Percentiles rank a stretch among this genome's conserved stretches.
phyloP scores from a whole-genome alignment of 2,888 invertebrate genomes.

The Dynastes tityus region DNA sequence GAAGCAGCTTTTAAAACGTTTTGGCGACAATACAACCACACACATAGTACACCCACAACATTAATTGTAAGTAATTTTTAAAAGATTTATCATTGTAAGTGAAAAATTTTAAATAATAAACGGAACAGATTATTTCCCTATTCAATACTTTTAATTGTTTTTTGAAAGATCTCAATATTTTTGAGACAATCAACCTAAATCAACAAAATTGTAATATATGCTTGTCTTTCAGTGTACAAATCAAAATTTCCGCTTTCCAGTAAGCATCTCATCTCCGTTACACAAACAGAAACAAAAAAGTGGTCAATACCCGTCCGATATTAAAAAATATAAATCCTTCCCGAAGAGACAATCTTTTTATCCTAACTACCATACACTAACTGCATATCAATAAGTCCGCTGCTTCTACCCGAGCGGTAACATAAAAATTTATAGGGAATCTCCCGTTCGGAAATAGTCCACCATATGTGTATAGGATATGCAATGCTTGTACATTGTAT shows the following conservation, averaged over 20 bases:
- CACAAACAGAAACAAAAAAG: neutral
- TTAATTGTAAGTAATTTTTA: too few relatives aligned
- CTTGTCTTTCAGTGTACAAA: neutral
- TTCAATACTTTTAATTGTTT: too few relatives aligned
- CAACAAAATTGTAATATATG: too few relatives aligned
- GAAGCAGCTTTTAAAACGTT: too few relatives aligned
- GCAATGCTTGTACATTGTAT: too few relatives aligned
- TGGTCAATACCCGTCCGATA: slow-evolving; percentile 11
- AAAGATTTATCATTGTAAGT: too few relatives aligned
- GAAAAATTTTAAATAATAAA: too few relatives aligned
- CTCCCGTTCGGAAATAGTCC: slow-evolving; percentile 7
- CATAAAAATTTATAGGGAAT: slow-evolving; percentile 41
- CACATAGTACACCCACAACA: too few relatives aligned
- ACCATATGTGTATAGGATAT: slow-evolving; percentile 5
- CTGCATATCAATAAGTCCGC: slow-evolving; percentile 43
- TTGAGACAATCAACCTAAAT: too few relatives aligned
- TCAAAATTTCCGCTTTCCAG: neutral
- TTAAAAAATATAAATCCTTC: slow-evolving; percentile 35
- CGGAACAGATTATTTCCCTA: too few relatives aligned
- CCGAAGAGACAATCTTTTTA: slow-evolving; percentile 15
- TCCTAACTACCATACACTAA: slow-evolving; percentile 40
- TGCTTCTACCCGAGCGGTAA: slow-evolving; percentile 18
- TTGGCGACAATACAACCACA: too few relatives aligned
- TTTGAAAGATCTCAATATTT: too few relatives aligned
- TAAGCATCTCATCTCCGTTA: neutral